Base-by-base conservation (phyloP, 2,888 invertebrate species). In the Schrankia costaestrigalis region DNA sequence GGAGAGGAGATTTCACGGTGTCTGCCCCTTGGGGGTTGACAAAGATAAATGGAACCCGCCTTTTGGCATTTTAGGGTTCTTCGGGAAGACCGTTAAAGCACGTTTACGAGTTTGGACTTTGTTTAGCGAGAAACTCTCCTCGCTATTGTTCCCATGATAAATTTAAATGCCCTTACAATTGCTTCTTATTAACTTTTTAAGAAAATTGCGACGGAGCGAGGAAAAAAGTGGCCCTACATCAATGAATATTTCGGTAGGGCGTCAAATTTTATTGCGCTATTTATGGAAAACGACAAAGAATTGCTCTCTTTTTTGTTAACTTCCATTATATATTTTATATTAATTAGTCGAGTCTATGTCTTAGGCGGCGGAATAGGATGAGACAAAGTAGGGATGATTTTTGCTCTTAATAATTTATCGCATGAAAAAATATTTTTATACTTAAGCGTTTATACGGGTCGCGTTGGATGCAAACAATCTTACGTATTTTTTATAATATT, bases 1-100 rank as follows among this genome's bases (percentile, higher is more conserved):
- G 71, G 74, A 72, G 71, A 69, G 59, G 63, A 70, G 75, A 75
- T 75, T 76, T 75, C 73, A 76, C 75, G 67, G 73, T 73, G 73
- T 71, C 76, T 70, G 67, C 67, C 63, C 63, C 67, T 45, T 41
- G 67, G 61, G 71, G 70, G 68, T 67, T 74, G 76, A 78, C 77
- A 64, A 61, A 69, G 76, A 78, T 75, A 74, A 77, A 78, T 78
- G 65, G 75, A 69, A 62, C 66, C 56, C 57, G 65, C 64, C 69
- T 68, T 65, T 70, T 59, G 62, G 64, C 57, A 49, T 68, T 68
- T 67, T 52, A 49, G 62, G 62, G 63, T 62, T 66, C 61, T 48
- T 61, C 39, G 45, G 49, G 51, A 45, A 55, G 41, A 50, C 57
- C 51, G 49, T 56, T 58, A 61, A 56, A 62, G 56, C 54, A 31